Base-by-base conservation (phyloP, 1,140 invertebrate species). In the Conopomorpha cramerella region DNA sequence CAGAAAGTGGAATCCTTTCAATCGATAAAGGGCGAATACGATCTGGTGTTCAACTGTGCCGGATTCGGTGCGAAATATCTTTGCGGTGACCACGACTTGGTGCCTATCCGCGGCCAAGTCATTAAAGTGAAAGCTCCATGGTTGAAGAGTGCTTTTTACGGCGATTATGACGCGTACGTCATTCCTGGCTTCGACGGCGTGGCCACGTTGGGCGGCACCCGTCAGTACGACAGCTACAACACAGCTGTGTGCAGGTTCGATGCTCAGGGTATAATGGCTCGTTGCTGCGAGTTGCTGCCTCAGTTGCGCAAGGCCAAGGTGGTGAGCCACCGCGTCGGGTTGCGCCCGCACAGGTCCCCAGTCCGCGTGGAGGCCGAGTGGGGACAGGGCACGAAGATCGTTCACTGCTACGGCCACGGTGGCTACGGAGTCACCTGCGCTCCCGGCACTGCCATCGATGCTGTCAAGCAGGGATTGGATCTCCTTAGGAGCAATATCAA, bases 371-470 rank as follows among this genome's bases (percentile, higher is more conserved):
- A 93, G 55, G 62, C 72, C 3, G 90, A 90, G 56, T 43, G 43
- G 36, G 57, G 51, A 46, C 58, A 30, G 51, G 64, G 55, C 16
- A 37, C 82, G 10, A 83, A 88, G 78, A 64, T 94, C 8, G 85
- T 96, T 0, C 93, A 97, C 64, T 93, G 95, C 66, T 96, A 96
- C 60, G 95, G 94, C 2, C 94, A 96, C 59, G 92, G 93, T 1
- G 92, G 92, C 2, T 92, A 95, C 67, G 93, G 95, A 3, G 86
- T 96, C 1, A 88, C 88, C 37, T 85, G 90, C 18, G 89, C 91
- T 7, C 94, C 93, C 10, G 94, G 94, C 17, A 94, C 92, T 1
- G 85, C 87, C 1, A 79, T 85, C 33, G 79, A 92, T 48, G 90
- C 91, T 0, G 83, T 90, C 1, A 48, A 83, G 15, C 62, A 92